Base-by-base conservation (phyloP, 2,888 invertebrate species). In the Norana najaformis region DNA sequence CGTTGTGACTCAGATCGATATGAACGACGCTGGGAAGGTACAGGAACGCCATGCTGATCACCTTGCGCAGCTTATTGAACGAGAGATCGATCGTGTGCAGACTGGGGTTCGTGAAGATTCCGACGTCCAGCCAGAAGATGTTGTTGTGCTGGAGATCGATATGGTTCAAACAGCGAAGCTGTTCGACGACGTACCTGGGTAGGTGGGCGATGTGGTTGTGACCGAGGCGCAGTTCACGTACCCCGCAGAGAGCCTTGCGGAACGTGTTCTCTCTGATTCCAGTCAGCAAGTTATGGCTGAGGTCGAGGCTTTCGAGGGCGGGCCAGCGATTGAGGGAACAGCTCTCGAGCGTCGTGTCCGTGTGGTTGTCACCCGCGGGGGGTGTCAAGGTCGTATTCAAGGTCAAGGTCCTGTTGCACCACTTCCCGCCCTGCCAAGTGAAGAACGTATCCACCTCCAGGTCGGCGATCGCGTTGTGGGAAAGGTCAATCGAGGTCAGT, bases 401-500 rank as follows among this genome's bases (percentile, higher is more conserved):
- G 41, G 8, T 37, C 85, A 39, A 41, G 69, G 82, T 47, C 69
- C 88, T 23, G 37, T 89, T 41, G 89, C 88, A 47, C 18, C 20
- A n/a, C 88, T 35, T 47, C 37, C 37, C 5, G n/a, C 30, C n/a
- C 23, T 38, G 47, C 69, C 82, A 83, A 8, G 90, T 88, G 37
- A 37, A 38, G 82, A 91, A 91, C 18, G 91, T n/a, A 36, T 89
- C 90, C 5, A 88, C 89, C 35, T 85, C 82, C 16, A 91, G 83
- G n/a, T 88, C 38, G 35, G 69, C 38, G 36, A 92, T 89, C 16
- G 93, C 88, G 91, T 94, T 95, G 90, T 91, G 90, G 89, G 94
- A 93, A 41, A 94, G 91, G 92, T 94, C 94, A 69, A 95, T 92
- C 13, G 90, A 89, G 53, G 90, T 85, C 53, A 95, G 92, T 18